Evolutionary conservation across 2,797 vertebrate genomes (phyloP).

Genomic region (Bothrops alternatus): DNA sequence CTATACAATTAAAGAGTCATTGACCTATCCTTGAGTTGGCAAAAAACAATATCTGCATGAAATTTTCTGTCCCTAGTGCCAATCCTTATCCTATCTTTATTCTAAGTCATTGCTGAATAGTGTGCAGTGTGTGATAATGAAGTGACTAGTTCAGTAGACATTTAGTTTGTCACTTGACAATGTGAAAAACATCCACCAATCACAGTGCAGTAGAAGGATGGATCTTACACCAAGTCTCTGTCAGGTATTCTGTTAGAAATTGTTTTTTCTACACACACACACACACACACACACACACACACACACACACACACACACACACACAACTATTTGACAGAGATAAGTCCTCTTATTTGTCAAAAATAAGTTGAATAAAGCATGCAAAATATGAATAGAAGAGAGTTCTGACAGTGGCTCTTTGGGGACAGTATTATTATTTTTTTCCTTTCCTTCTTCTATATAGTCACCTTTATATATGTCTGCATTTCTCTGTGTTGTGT

Average conservation of each 20-base stretch:
- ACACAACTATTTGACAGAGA: not conserved
- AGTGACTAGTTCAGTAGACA: not conserved
- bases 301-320: not conserved
- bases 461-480: not conserved
- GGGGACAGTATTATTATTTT: not conserved
- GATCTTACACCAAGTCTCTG: not conserved
- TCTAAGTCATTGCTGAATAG: not conserved
- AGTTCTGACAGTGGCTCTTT: not conserved
- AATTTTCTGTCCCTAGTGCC: not conserved
- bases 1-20: not conserved
- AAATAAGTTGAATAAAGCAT: not conserved
- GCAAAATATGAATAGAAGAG: not conserved
- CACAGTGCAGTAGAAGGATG: not conserved
- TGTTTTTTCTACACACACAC: not conserved
- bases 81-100: not conserved
- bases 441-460: not conserved
- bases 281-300: not conserved
- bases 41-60: not conserved
- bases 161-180: not conserved
- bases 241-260: not conserved
- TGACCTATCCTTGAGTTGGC: not conserved
- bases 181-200: not conserved
- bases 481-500: not conserved
- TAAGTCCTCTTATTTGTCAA: not conserved
- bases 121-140: not conserved